Conservation (phyloP, 2,888 invertebrate species). For the Allygus modestus region DNA sequence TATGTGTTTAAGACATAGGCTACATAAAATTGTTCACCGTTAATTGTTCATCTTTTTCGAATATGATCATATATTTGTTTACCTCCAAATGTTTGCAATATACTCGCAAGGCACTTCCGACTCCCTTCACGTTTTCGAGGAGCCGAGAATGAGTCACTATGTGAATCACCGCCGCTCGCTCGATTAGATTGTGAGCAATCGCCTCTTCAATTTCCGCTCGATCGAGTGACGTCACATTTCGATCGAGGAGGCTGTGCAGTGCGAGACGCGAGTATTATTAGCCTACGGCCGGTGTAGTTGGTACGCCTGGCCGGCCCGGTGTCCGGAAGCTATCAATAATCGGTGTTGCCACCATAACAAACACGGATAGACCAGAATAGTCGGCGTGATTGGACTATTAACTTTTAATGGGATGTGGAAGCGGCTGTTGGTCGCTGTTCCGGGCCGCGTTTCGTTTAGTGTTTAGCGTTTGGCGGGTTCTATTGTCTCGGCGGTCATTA, state of each 20-base stretch:
- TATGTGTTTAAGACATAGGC: too few species aligned
- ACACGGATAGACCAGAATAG: conserved; percentile 43
- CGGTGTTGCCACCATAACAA: conserved; percentile 43
- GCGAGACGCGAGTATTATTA: conserved; percentile 37
- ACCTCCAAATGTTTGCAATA: too few species aligned
- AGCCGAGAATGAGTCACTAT: background rate
- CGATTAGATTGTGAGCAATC: conserved; percentile 24
- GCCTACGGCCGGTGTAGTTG: conserved; percentile 22
- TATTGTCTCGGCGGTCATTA: background rate
- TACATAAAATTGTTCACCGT: too few species aligned
- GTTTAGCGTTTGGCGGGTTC: background rate
- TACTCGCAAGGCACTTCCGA: background rate
- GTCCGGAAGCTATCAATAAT: conserved; percentile 44
- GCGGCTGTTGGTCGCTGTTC: conserved; percentile 12
- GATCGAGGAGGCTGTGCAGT: conserved; percentile 29
- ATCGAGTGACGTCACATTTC: conserved; percentile 27
- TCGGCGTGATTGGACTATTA: conserved; percentile 38
- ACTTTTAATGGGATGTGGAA: conserved; percentile 39
- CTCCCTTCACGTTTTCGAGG: background rate
- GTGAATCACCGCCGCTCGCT: conserved; percentile 6
- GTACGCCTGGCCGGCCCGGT: conserved; percentile 41
- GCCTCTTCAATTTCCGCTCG: conserved; percentile 21
- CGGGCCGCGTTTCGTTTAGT: background rate
- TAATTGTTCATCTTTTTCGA: too few species aligned
- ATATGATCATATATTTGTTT: too few species aligned